Evolutionary conservation across 2,113 vertebrate species (phyloP).

Genomic region (Hippocampus guttulatus): DNA sequence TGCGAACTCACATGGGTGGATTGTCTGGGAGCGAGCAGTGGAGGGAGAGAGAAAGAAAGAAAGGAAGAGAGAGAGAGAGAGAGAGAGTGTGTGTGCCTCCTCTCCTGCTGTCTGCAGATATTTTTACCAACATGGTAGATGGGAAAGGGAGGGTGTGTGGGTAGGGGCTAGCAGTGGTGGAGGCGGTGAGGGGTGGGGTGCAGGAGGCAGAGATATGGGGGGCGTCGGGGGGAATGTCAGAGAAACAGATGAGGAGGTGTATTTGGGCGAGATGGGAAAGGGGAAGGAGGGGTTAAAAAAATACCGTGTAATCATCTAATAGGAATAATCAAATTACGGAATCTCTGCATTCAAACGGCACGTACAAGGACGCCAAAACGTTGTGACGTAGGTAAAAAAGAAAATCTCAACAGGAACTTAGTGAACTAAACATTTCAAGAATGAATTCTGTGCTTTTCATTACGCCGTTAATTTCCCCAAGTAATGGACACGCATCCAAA

Average conservation of each 20-base stretch:
- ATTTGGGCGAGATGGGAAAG: conserved; percentile 23
- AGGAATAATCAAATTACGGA: not conserved
- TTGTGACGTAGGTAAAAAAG: not conserved
- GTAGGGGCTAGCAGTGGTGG: conserved; percentile 27
- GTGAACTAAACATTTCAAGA: too few relatives aligned
- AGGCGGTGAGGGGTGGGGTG: conserved; percentile 65
- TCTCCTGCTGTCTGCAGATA: conserved; percentile 87
- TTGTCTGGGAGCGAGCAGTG: conserved; percentile 72
- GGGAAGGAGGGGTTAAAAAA: conserved; percentile 20
- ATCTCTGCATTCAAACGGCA: not conserved
- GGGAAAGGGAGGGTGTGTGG: conserved; percentile 28
- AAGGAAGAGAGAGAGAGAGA: conserved; percentile 53
- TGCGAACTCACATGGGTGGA: conserved; percentile 93
- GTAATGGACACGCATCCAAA: too few relatives aligned
- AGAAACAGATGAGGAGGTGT: conserved; percentile 28
- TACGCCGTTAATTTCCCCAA: too few relatives aligned
- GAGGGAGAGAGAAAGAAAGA: conserved; percentile 42
- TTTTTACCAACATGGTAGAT: conserved; percentile 87
- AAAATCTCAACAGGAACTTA: not conserved
- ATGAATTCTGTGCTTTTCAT: too few relatives aligned
- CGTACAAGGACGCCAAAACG: not conserved
- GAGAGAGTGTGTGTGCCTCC: conserved; percentile 74
- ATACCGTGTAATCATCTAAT: not conserved
- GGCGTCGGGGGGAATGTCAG: conserved; percentile 25
- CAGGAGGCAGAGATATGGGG: conserved; percentile 18